Conservation (phyloP, 30 jellyfish, hydroid and myxozoan genomes). For the Cassiopea andromeda region DNA sequence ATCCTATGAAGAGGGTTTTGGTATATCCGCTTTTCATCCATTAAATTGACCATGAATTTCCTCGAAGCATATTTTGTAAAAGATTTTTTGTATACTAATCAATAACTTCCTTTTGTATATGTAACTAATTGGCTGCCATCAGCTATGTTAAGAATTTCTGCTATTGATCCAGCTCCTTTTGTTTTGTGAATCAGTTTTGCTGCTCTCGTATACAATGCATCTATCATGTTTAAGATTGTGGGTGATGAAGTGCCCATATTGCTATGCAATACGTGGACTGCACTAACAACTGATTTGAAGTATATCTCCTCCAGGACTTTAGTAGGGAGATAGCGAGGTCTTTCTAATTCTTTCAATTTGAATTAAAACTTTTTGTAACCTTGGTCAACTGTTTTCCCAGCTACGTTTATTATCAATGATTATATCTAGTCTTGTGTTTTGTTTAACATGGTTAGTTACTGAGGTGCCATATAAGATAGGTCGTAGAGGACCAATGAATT, state of each 20-base stretch:
- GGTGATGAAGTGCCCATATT: conserved; percentile 50
- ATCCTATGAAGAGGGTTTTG: conserved; percentile 20
- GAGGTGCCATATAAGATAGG: conserved; percentile 50
- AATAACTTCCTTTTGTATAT: conserved; percentile 41
- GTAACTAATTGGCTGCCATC: conserved; percentile 46
- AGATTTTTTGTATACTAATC: conserved; percentile 51
- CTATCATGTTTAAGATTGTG: conserved; percentile 19
- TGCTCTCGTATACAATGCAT: conserved; percentile 44
- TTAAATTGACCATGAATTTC: conserved; percentile 15
- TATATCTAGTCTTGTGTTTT: conserved; percentile 41
- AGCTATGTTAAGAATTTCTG: conserved; percentile 43
- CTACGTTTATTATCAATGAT: conserved; percentile 38
- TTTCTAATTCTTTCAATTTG: conserved; percentile 42
- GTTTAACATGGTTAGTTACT: conserved; percentile 17
- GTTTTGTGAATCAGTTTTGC: conserved; percentile 24
- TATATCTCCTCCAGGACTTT: conserved; percentile 41
- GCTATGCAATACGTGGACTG: conserved; percentile 46
- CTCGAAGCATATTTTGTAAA: conserved; percentile 47
- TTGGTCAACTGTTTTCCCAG: conserved; percentile 33
- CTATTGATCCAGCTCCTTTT: conserved; percentile 31
- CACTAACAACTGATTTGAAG: conserved; percentile 48
- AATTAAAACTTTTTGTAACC: conserved; percentile 49
- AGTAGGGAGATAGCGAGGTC: conserved; percentile 38
- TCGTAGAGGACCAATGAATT: conserved; percentile 44
- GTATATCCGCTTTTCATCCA: conserved; percentile 16